These are phyloP conservation scores for Oscheius onirici DNA, from an alignment of 2,888 invertebrate genomes.

Conservation along the genomic window DNA sequence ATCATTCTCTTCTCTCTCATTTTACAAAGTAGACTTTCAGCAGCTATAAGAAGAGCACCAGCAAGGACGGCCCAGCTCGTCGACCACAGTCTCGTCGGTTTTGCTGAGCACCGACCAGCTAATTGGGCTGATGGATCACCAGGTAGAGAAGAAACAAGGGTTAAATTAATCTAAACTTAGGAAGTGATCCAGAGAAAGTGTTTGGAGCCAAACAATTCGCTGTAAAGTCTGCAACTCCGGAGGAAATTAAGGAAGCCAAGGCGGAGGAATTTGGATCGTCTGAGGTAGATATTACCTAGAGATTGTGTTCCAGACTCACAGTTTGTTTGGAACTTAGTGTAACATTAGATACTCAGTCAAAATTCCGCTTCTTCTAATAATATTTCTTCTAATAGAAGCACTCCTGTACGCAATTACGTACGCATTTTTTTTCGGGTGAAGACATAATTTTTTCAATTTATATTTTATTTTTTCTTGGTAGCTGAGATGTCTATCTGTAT, in stretches of 20 bases:
- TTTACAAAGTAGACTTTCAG: background rate
- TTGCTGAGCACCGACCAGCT: slow-evolving; percentile 15
- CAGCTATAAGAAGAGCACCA: background rate
- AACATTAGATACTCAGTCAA: no score
- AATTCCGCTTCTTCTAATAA: no score
- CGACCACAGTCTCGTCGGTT: slow-evolving; percentile 18
- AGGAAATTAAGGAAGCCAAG: slow-evolving; percentile 12
- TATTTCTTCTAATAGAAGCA: no score
- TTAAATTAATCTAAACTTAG: background rate
- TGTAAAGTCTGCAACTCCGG: slow-evolving; percentile 26
- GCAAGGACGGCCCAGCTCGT: background rate
- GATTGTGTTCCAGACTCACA: no score
- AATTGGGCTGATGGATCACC: slow-evolving; percentile 24
- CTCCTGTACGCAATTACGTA: no score
- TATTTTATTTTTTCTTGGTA: no score
- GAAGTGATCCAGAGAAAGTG: slow-evolving; percentile 41
- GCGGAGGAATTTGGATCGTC: background rate
- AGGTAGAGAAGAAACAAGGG: background rate
- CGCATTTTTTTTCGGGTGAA: no score
- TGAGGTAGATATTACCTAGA: no score
- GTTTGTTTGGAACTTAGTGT: no score
- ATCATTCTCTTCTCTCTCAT: background rate
- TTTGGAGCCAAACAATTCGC: slow-evolving; percentile 46
- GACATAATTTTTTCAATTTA: no score
- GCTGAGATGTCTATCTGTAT: no score